Evolutionary conservation across 2,113 vertebrate species (phyloP).

Genomic region (Tautogolabrus adspersus): DNA sequence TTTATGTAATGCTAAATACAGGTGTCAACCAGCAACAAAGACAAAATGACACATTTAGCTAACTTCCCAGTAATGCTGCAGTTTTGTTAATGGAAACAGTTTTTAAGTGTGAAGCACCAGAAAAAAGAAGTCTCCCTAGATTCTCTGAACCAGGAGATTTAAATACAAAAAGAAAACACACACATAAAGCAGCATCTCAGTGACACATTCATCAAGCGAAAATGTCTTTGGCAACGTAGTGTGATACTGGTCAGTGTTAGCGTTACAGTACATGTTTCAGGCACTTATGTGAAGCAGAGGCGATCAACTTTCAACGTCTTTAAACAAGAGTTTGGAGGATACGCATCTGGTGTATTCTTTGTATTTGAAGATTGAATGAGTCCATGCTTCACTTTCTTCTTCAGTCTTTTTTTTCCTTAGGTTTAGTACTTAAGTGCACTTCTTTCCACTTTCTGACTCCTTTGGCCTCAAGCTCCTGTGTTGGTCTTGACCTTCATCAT

Average conservation of each 20-base stretch:
- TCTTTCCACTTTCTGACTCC: not conserved
- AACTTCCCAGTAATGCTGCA: slow-evolving; percentile 3
- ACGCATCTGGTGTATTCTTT: too few species aligned
- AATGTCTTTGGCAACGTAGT: slow-evolving; percentile 70
- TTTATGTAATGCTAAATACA: slow-evolving; percentile 5
- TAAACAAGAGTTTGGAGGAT: not conserved
- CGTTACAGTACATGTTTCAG: slow-evolving; percentile 50
- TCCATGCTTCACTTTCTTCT: not conserved
- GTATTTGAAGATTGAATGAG: not conserved
- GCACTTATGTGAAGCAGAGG: slow-evolving; percentile 17
- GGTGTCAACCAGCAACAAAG: slow-evolving; percentile 35
- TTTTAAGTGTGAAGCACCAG: slow-evolving; percentile 48
- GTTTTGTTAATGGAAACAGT: slow-evolving; percentile 30
- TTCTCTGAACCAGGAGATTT: slow-evolving; percentile 63
- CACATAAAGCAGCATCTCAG: slow-evolving; percentile 50
- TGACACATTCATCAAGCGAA: slow-evolving; percentile 40
- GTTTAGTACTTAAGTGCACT: not conserved
- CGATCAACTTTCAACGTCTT: not conserved
- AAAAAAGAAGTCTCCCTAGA: slow-evolving; percentile 24
- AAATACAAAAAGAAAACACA: slow-evolving; percentile 33
- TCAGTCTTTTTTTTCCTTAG: not conserved
- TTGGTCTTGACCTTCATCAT: not conserved
- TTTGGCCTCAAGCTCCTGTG: not conserved
- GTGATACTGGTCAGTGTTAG: slow-evolving; percentile 17
- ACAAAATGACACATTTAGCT: not conserved